A percentile compares a stretch with the other conserved stretches of the same genome.
phyloP scores from a whole-genome alignment of 2,888 invertebrate genomes.

The Bombyx huttoni region DNA sequence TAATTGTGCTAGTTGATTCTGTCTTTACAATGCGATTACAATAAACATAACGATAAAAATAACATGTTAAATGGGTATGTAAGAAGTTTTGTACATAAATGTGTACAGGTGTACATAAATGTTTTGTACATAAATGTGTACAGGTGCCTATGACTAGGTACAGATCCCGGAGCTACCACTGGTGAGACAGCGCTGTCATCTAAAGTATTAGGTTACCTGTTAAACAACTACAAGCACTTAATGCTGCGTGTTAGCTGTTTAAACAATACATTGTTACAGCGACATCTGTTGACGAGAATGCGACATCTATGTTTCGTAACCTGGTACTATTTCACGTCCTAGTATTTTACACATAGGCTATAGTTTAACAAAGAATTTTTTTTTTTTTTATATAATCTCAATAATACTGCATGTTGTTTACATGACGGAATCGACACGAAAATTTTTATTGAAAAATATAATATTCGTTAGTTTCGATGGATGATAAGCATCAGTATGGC shows the following conservation, averaged over 20 bases:
- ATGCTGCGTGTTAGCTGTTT: neutral
- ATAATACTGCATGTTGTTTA: neutral
- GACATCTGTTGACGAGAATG: neutral
- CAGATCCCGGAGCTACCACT: conserved; percentile 21
- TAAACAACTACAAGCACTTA: neutral
- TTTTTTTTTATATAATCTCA: neutral
- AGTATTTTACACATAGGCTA: neutral
- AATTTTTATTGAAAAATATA: neutral
- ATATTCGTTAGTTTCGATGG: neutral
- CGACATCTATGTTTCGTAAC: neutral
- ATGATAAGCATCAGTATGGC: neutral
- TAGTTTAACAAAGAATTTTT: neutral
- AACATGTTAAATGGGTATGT: conserved; percentile 1
- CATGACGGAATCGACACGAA: neutral
- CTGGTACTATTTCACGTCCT: neutral
- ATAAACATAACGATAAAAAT: conserved; percentile 3
- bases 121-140: conserved; percentile 4
- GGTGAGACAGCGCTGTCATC: conserved; percentile 20
- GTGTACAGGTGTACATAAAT: neutral
- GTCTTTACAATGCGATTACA: conserved; percentile 26
- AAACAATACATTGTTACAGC: neutral
- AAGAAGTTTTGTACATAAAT: conserved; percentile 4
- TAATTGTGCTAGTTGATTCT: conserved; percentile 37
- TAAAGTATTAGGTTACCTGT: neutral
- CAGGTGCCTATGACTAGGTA: conserved; percentile 3